Base-by-base conservation (phyloP, 2,888 invertebrate genomes). In the Diadromus collaris region DNA sequence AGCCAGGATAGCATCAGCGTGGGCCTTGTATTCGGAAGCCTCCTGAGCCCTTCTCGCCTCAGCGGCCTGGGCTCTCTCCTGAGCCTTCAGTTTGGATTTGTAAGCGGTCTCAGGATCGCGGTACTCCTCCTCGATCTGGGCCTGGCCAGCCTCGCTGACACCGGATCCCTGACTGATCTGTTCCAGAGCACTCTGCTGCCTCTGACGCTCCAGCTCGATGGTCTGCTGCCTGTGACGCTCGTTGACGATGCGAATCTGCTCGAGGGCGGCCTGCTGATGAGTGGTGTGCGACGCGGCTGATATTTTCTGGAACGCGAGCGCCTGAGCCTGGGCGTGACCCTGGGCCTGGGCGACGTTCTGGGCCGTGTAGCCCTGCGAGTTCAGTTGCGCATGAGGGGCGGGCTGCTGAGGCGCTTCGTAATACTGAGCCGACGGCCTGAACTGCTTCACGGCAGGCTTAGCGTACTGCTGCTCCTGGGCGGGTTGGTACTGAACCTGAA, bases 121-220 rank as follows among this genome's bases (percentile, higher is more conserved):
- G 0, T 85, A 38, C 46, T 88, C 88, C 56, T 89, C 88, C 41
- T 87, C 87, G 38, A 86, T 82, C 27, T 89, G 88, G 41, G 85
- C 78, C 3, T 84, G 84, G 4, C 90, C 90, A n/a, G 90, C 90
- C 13, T 90, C 89, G 78, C 90, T 90, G 0, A 91, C 84, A 7
- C 84, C 84, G 3, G 84, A 80, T 13, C 90, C 90, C 41, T 90
- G 88, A 4, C 88, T 85, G 29, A 91, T 90, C 76, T 90, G 90
- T 65, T 90, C 90, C 10, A 90, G 81, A 1, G 90, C 90, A 19
- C 86, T 88, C 69, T 84, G 82, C 73, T 90, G 89, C 5, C 85
- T 79, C 70, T 88, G 83, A 29, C 86, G 85, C 69, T 90, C 90
- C 38, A 41, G 38, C 38, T 41, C 38, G 38, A 41, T 41, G 38